Percentiles rank a stretch among this genome's conserved stretches.
These are phyloP conservation scores for Haliclystus octoradiatus DNA, from an alignment of 30 jellyfish, hydroid and myxozoan species.

Conservation along the genomic window DNA sequence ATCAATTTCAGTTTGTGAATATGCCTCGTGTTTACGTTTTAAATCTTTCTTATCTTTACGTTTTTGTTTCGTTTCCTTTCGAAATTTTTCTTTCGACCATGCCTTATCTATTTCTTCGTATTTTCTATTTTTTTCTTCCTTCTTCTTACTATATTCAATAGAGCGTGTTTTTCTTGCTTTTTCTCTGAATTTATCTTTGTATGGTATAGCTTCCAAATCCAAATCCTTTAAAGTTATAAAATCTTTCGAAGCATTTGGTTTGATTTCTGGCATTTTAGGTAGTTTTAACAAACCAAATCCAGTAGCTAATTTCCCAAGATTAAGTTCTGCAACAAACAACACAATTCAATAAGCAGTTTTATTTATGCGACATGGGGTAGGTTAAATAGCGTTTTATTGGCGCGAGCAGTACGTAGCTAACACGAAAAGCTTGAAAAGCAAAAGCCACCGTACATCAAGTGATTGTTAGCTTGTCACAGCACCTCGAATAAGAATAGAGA, in stretches of 20 bases:
- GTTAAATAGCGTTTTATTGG: too few species aligned
- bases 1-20: slow-evolving; percentile 20
- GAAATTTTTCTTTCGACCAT: slow-evolving; percentile 16
- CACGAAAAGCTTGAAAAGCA: too few species aligned
- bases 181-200: slow-evolving; percentile 60
- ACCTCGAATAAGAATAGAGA: too few species aligned
- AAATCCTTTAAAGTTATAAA: slow-evolving; percentile 34
- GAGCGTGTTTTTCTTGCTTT: slow-evolving; percentile 35
- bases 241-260: slow-evolving; percentile 12
- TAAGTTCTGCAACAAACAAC: slow-evolving; percentile 48
- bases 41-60: slow-evolving; percentile 20
- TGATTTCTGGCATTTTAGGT: slow-evolving; percentile 98
- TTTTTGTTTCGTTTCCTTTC: slow-evolving; percentile 12
- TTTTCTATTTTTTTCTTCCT: slow-evolving; percentile 8
- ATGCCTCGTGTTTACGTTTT: slow-evolving; percentile 24
- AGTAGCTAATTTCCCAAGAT: slow-evolving; percentile 63
- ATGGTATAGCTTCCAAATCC: slow-evolving; percentile 34
- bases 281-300: slow-evolving; percentile 84
- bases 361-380: too few species aligned
- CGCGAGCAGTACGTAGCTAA: too few species aligned
- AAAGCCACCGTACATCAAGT: too few species aligned
- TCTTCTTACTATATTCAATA: slow-evolving; percentile 26
- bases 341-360: too few species aligned
- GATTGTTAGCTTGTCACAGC: too few species aligned
- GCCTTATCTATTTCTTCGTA: slow-evolving; percentile 1